Evolutionary conservation across 2,888 invertebrate genomes (phyloP), one percentile per base, ranked within the genome.

Genomic region (Caenorhabditis sp.): DNA sequence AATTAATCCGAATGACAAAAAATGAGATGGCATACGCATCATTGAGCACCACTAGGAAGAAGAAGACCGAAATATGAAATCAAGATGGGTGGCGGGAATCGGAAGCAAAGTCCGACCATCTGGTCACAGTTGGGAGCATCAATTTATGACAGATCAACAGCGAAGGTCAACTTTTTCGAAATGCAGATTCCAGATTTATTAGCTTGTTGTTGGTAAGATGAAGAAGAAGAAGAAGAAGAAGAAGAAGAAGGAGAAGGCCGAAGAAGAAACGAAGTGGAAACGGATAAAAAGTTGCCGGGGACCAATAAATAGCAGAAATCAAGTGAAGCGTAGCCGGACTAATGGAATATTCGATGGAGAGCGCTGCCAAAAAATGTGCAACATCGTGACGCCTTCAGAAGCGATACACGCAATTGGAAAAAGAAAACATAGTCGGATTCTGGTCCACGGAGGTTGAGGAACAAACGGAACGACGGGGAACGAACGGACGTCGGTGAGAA

Each of bases 241-340:
- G n/a, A 15, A 24, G n/a, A n/a, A n/a, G n/a, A n/a, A n/a, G n/a
- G n/a, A n/a, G 44, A 64, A 40, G 40, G 40, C 40, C 26, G 47
- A 6, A 28, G 18, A 35, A 65, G 50, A 65, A 51, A 32, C n/a
- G 37, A 60, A 51, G 61, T 20, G 50, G 24, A 51, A 65, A 51
- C 53, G 56, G 40, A 55, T 61, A 61, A 71, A 71, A 71, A 71
- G 71, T 55, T 62, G 64, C 11, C 3, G 32, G 32, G 11, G 24
- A 44, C 65, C 58, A 67, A 67, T 67, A 74, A 60, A 67, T 65
- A 44, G 53, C 44, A 65, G 58, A 60, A 74, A 60, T 67, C 60
- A 74, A 74, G 74, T 74, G 74, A 74, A 74, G 74, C 74, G 74
- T 74, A 40, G 51, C 51, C 22, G 32, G 24, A 56, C 74, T 67